These are phyloP conservation scores for Hylaeus volcanicus DNA, from an alignment of 1,140 invertebrate genomes.

Conservation along the genomic window DNA sequence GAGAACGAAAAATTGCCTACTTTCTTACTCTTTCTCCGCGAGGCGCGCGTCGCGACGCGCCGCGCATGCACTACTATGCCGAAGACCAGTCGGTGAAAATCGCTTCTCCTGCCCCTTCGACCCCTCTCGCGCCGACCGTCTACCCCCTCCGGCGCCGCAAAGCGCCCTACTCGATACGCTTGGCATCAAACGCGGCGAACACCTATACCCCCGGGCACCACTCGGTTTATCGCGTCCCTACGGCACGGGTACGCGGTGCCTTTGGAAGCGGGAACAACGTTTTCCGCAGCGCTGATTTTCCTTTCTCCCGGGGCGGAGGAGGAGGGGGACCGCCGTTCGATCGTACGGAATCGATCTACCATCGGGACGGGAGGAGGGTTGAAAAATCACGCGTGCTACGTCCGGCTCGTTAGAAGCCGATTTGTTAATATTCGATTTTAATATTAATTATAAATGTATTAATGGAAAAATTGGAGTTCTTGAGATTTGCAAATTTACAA, in stretches of 20 bases:
- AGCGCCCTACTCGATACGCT: too few relatives aligned
- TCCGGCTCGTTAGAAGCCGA: too few relatives aligned
- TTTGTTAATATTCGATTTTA: too few relatives aligned
- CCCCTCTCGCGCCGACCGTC: not conserved
- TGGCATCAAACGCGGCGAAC: not conserved
- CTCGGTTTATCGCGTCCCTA: conserved; percentile 10
- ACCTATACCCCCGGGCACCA: conserved; percentile 39
- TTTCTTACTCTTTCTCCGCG: conserved; percentile 38
- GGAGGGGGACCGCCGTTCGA: too few relatives aligned
- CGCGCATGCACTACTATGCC: conserved; percentile 45
- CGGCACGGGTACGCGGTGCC: conserved; percentile 10
- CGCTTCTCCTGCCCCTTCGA: conserved; percentile 4
- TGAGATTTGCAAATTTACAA: too few relatives aligned
- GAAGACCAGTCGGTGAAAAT: conserved; percentile 27
- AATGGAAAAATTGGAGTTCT: too few relatives aligned
- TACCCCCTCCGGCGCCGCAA: not conserved
- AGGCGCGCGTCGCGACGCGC: conserved; percentile 30
- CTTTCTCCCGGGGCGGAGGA: not conserved
- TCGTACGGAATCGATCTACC: too few relatives aligned
- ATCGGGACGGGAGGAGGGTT: too few relatives aligned
- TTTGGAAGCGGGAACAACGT: not conserved
- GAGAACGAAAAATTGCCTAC: conserved; percentile 14
- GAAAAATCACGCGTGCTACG: too few relatives aligned
- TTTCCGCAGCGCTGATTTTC: not conserved
- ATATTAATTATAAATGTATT: too few relatives aligned